phyloP scores from a whole-genome alignment of 2,113 vertebrate genomes.

The Podocnemis expansa region DNA sequence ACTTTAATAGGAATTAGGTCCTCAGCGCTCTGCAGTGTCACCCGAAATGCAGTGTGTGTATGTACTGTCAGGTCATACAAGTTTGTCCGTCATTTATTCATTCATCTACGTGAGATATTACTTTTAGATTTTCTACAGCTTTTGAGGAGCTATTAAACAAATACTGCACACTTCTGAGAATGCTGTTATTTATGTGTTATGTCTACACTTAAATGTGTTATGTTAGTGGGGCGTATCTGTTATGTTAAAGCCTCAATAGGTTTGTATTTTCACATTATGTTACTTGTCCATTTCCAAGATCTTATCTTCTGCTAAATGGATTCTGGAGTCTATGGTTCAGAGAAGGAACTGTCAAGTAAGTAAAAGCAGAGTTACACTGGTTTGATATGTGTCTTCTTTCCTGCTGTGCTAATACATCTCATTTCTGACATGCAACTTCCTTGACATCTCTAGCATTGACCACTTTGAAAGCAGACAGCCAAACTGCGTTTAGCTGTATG shows the following conservation, averaged over 20 bases:
- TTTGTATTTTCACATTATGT: background rate
- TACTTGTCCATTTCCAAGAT: background rate
- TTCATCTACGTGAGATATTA: background rate
- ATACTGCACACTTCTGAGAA: background rate
- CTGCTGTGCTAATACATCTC: background rate
- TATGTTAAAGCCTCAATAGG: background rate
- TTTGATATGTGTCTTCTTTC: background rate
- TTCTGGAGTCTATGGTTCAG: background rate
- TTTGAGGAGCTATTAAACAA: background rate
- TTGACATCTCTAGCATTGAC: fast-evolving
- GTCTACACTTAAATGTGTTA: background rate
- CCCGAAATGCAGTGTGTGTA: background rate
- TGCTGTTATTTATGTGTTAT: background rate
- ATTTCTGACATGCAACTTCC: background rate
- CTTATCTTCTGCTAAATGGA: background rate
- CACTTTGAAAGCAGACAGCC: background rate
- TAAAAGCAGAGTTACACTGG: background rate
- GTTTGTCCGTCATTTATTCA: background rate
- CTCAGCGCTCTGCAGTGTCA: background rate
- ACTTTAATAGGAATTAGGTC: background rate
- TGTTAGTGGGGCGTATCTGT: background rate
- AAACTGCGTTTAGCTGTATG: background rate
- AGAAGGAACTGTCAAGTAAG: background rate
- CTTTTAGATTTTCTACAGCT: background rate
- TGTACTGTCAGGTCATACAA: background rate